Conservation (phyloP, 1,140 invertebrate species). For the Tetragnatha versicolor region DNA sequence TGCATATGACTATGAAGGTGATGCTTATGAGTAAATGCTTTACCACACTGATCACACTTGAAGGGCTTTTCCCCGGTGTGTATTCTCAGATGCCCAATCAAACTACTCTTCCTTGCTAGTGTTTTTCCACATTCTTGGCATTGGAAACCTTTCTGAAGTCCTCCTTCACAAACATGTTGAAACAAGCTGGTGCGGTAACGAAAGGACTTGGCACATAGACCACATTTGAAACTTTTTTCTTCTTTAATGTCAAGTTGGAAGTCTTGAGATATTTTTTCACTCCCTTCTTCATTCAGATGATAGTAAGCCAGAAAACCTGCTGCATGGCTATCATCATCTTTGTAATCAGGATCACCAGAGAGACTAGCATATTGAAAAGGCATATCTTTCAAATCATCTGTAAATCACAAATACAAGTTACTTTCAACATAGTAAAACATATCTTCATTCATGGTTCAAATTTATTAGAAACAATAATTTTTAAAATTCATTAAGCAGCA, state of each 20-base stretch:
- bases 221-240: slow-evolving; percentile 29
- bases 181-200: slow-evolving; percentile 31
- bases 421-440: too few relatives aligned
- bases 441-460: too few relatives aligned
- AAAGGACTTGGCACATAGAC: slow-evolving; percentile 9
- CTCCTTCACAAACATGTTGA: slow-evolving; percentile 44
- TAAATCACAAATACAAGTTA: too few relatives aligned
- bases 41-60: slow-evolving; percentile 36
- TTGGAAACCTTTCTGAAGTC: slow-evolving; percentile 29
- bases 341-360: not conserved
- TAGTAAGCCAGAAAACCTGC: slow-evolving; percentile 28
- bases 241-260: not conserved
- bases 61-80: slow-evolving; percentile 43
- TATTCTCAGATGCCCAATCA: slow-evolving; percentile 41
- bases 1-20: slow-evolving; percentile 48
- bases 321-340: slow-evolving; percentile 5
- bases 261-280: not conserved
- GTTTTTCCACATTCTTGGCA: slow-evolving; percentile 44
- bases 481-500: too few relatives aligned
- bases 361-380: not conserved
- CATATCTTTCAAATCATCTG: slow-evolving; percentile 11
- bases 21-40: slow-evolving; percentile 44
- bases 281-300: slow-evolving; percentile 23
- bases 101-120: slow-evolving; percentile 36
- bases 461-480: too few relatives aligned